Base-by-base conservation (phyloP, 2,113 vertebrate genomes). In the Erinaceus europaeus region DNA sequence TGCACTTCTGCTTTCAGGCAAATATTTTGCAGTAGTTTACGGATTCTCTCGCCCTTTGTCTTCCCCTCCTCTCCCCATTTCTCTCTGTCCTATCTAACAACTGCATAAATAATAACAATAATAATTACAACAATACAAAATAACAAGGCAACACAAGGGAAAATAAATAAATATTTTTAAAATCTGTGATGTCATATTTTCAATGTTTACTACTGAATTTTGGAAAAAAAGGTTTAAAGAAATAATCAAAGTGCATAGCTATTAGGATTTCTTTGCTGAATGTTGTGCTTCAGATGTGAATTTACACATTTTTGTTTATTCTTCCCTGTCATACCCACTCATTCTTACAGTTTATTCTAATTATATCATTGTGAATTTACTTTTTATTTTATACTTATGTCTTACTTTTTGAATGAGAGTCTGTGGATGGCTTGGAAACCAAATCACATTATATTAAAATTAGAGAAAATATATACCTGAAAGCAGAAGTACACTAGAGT, bases 361-460 rank as follows among this genome's bases (percentile, higher is more conserved):
- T 38, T 59, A 53, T 38, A 11, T 59, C 17, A 78, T 52, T 75
- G 32, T 62, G 34, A 0, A n/a, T 74, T 89, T 32, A 64, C 6
- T 72, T 90, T 12, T 68, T 57, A 6, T 44, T 52, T 53, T 17
- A 69, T 69, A 40, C 0, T 76, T 79, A 2, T 57, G 2, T 64
- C 3, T 73, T 91, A 73, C 36, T 50, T 68, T 91, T 86, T 84
- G 32, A 91, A 77, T 84, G 36, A 90, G 52, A 27, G 18, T 10
- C 21, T 69, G 62, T 84, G 77, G 20, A 52, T 81, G 32, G 53
- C 3, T 86, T 90, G 65, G 25, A 11, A 61, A 61, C 25, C 40
- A 55, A 86, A 86, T 5, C 8, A 44, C 44, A 80, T 18, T 91
- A 65, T 86, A 73, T 91, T 94, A 90, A 90, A 86, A 89, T 86